These are phyloP conservation scores for Drosophila oshimai DNA, from an alignment of 1,140 invertebrate genomes.

Conservation along the genomic window DNA sequence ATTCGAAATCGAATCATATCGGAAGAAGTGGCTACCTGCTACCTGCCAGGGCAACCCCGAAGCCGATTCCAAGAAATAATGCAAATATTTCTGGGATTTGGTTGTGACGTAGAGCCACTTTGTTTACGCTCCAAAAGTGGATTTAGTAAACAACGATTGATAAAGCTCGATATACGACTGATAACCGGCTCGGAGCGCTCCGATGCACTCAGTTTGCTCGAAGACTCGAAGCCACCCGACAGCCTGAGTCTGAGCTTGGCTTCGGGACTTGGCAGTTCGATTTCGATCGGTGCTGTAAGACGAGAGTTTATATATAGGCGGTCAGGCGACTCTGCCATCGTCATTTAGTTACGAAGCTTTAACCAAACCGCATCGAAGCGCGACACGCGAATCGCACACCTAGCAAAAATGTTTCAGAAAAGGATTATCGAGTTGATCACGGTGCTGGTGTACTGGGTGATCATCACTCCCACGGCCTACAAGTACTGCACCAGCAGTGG, in stretches of 20 bases:
- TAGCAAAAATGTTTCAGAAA: constrained; percentile 65
- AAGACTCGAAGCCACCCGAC: not conserved
- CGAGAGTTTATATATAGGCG: constrained; percentile 52
- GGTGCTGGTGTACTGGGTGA: constrained; percentile 64
- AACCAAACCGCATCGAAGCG: constrained; percentile 43
- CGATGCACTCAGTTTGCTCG: not conserved
- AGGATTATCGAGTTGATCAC: constrained; percentile 70
- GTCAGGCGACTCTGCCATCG: constrained; percentile 44
- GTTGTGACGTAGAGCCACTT: constrained; percentile 36
- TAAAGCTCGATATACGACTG: constrained; percentile 28
- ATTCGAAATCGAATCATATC: constrained; percentile 8
- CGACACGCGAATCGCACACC: not conserved
- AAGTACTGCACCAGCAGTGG: constrained; percentile 44
- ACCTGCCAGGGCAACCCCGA: constrained; percentile 19
- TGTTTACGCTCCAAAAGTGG: constrained; percentile 41
- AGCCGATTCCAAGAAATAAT: constrained; percentile 67
- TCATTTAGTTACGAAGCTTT: constrained; percentile 68
- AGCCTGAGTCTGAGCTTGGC: constrained; percentile 2
- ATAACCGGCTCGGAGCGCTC: constrained; percentile 21
- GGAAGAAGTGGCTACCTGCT: constrained; percentile 9
- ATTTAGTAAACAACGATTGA: constrained; percentile 1
- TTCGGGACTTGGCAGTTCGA: constrained; percentile 30
- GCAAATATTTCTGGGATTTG: constrained; percentile 53
- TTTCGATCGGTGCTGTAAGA: constrained; percentile 32
- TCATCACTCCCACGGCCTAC: constrained; percentile 54